Evolutionary conservation across 2,797 vertebrate genomes (phyloP), one percentile per base, ranked within the genome.

Genomic region (Ataeniobius toweri): DNA sequence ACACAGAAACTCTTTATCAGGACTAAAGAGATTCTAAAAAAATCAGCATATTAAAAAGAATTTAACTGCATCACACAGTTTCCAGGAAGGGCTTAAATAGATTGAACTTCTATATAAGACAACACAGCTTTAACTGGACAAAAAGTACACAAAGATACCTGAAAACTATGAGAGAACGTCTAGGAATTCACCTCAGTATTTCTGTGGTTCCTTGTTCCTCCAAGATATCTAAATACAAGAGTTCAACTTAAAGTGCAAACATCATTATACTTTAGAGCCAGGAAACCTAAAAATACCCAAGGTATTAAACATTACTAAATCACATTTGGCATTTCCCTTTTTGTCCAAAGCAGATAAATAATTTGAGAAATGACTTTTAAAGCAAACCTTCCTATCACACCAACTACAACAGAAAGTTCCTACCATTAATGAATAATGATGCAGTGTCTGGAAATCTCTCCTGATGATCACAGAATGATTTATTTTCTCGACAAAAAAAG

Each of bases 121-220:
- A 18, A 36, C 24, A 74, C 31, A 18, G 0, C 31, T 83, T 71
- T 50, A 56, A 79, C 10, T 24, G 72, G 6, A 59, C 6, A 41
- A 39, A 67, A 36, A 46, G 6, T 46, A 46, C 10, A 46, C 0
- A 31, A 26, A 71, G 24, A 44, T 39, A 79, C 50, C 77, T 73
- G 78, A 75, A 36, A 84, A 79, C 18, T 22, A 26, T 5, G 8
- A 9, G 44, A 1, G n/a, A 41, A 71, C 18, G 36, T 51, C 13
- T 61, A 68, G 56, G 71, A 83, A 84, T 72, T 65, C 39, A 73
- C 53, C 20, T 41, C 63, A 67, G 63, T 24, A 22, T 41, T 67
- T 51, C 50, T 20, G 31, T 5, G 65, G 14, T 20, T 81, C 22
- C 46, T 18, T 58, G 36, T 58, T 80, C 31, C n/a, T 1, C 5